Base-by-base conservation (phyloP, 92 coral and sea anemone species). In the Phenganax subtilis region DNA sequence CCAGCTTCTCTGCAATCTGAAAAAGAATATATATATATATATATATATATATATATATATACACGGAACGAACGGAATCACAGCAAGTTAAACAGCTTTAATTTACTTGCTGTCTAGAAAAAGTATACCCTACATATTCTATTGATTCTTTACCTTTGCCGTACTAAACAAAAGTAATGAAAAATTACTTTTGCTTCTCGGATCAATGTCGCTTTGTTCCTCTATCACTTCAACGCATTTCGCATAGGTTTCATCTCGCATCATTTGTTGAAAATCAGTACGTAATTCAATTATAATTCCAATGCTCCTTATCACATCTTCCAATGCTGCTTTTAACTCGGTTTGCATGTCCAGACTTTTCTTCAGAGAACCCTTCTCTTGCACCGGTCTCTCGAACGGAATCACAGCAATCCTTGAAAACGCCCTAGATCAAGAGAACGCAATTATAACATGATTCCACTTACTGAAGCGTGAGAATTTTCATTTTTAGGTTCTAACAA, bases 1-100 rank as follows among this genome's bases (percentile, higher is more conserved):
- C 86, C 47, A 82, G 86, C 82, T 82, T 82, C 73, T 82, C 85
- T 15, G 72, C 56, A 37, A 82, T 82, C 86, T 82, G 65, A 10
- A n/a, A 80, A 20, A 20, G 25, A 0, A 20, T 20, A 20, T 20
- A 20, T 20, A 20, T 20, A 20, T 20, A n/a, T n/a, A 20, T 20
- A 20, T 20, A 20, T 20, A 20, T 20, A 20, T 20, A 20, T 20
- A 20, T 20, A 20, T 20, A 20, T 20, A 20, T 20, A 20, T 20
- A 20, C 25, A 20, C 25, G 25, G 25, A 20, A 20, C 25, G 25
- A 20, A 20, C 25, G 25, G 25, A 20, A 20, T 20, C 25, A 20
- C 25, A 20, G 25, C 25, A 20, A 20, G 25, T 20, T 20, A 20
- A 20, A 20, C 25, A 20, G 25, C 25, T 20, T 20, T 20, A 20